Percentiles rank a stretch among this genome's conserved stretches.
Conservation (phyloP, 2,888 invertebrate genomes). For the Bellardia bayeri region DNA sequence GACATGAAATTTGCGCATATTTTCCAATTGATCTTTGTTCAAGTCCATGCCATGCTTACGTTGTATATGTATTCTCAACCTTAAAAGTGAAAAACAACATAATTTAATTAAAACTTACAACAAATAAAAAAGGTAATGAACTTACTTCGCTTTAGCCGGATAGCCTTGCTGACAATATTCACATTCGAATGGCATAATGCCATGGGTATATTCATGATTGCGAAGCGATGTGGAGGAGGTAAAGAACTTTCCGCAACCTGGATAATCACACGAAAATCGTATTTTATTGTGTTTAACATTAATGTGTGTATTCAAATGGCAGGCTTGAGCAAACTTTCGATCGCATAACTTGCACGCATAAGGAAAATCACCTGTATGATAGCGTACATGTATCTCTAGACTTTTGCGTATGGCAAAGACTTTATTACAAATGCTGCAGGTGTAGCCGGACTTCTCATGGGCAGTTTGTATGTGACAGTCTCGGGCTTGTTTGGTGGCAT, state of each 20-base stretch:
- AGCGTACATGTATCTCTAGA: conserved; percentile 79
- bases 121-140: conserved; percentile 33
- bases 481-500: conserved; percentile 78
- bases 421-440: conserved; percentile 77
- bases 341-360: conserved; percentile 77
- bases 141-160: conserved; percentile 78
- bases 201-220: conserved; percentile 78
- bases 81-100: conserved; percentile 55
- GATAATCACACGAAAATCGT: conserved; percentile 77
- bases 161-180: conserved; percentile 76
- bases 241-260: conserved; percentile 77
- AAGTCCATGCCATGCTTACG: conserved; percentile 75
- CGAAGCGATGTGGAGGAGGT: conserved; percentile 78
- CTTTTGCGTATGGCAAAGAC: conserved; percentile 77
- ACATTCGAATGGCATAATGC: conserved; percentile 79
- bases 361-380: conserved; percentile 78
- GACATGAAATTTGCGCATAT: conserved; percentile 78
- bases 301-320: conserved; percentile 77
- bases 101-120: neutral
- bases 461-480: conserved; percentile 76
- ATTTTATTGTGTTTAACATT: conserved; percentile 77
- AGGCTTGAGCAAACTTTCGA: conserved; percentile 78
- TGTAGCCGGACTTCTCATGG: conserved; percentile 75
- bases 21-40: conserved; percentile 76
- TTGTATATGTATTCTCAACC: conserved; percentile 76